Percentiles rank a stretch among this genome's conserved stretches.
These are phyloP conservation scores for Trichoplusia ni DNA, from an alignment of 1,140 invertebrate species.

Conservation along the genomic window DNA sequence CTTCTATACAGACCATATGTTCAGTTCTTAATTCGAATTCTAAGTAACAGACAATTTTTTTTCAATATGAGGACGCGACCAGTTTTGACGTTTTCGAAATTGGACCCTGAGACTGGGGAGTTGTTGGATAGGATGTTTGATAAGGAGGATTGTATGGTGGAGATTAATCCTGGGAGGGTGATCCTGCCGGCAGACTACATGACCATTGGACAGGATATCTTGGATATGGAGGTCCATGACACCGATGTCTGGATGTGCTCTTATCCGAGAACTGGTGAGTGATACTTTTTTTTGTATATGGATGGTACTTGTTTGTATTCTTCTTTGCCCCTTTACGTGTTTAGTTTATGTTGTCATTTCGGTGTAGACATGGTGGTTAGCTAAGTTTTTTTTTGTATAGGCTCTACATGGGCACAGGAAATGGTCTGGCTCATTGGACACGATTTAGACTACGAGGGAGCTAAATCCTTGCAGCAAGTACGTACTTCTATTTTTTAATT, in stretches of 20 bases:
- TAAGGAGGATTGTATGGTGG: slow-evolving; percentile 85
- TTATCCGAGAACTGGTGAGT: slow-evolving; percentile 89
- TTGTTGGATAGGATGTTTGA: slow-evolving; percentile 86
- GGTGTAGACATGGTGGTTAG: no score
- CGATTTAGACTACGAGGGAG: slow-evolving; percentile 88
- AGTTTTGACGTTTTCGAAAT: slow-evolving; percentile 82
- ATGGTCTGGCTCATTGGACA: slow-evolving; percentile 93
- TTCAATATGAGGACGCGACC: slow-evolving; percentile 67
- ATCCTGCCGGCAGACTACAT: slow-evolving; percentile 86
- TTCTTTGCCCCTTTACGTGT: no score
- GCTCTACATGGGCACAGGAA: slow-evolving; percentile 94
- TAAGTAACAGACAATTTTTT: slow-evolving; percentile 13
- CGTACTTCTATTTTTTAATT: slow-evolving; percentile 9
- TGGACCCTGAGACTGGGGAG: slow-evolving; percentile 83
- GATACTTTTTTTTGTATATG: background rate
- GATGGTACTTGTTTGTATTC: no score
- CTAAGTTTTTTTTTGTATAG: slow-evolving; percentile 66
- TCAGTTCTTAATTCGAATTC: no score
- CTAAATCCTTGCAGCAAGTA: slow-evolving; percentile 86
- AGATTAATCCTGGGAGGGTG: slow-evolving; percentile 86
- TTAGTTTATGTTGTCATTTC: no score
- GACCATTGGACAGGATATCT: slow-evolving; percentile 85
- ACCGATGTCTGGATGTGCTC: slow-evolving; percentile 92
- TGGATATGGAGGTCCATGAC: slow-evolving; percentile 84
- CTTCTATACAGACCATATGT: background rate